Base-by-base conservation (phyloP, 2,113 vertebrate species). In the Rafetus swinhoei region DNA sequence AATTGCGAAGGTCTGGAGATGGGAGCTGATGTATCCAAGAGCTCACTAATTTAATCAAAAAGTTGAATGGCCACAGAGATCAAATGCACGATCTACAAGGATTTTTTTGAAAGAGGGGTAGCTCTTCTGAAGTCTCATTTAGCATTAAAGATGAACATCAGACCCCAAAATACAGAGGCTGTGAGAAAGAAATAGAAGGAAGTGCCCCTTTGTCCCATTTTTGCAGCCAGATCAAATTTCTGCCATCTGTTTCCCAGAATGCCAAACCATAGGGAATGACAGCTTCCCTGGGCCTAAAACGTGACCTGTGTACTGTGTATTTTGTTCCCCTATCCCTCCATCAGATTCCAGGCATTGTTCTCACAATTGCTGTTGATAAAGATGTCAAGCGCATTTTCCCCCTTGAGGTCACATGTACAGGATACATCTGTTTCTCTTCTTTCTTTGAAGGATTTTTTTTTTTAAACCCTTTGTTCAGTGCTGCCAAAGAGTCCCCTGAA, bases 361-460 rank as follows among this genome's bases (percentile, higher is more conserved):
- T 53, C 79, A 32, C 18, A 55, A 24, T 45, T 22, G 27, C 79
- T 91, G 82, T n/a, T 59, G 59, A 0, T 93, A 86, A 65, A 74
- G n/a, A 2, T 7, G 50, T 82, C 82, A 69, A 84, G 80, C 90
- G 21, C 52, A 15, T 77, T 4, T 4, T 65, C 53, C 4, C 86
- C 22, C 81, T 45, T 90, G 91, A 90, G 92, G 82, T 87, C 52
- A 69, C 83, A 12, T 10, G 27, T 76, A 21, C 93, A 96, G 91
- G 90, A 96, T 95, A 83, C 87, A 93, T 93, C 95, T 96, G 94
- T 83, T 45, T 45, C 81, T 35, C 25, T 90, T 95, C 65, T 57
- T 6, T 88, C 83, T 96, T 95, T 92, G 62, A 79, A 0, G 0
- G 87, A 92, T 97, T 84, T 25, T 50, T 77, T 93, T 72, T 94